A percentile compares a stretch with the other conserved stretches of the same genome.
Evolutionary conservation across 2,888 invertebrate species (phyloP).

Genomic region (Yponomeuta plumbellus): DNA sequence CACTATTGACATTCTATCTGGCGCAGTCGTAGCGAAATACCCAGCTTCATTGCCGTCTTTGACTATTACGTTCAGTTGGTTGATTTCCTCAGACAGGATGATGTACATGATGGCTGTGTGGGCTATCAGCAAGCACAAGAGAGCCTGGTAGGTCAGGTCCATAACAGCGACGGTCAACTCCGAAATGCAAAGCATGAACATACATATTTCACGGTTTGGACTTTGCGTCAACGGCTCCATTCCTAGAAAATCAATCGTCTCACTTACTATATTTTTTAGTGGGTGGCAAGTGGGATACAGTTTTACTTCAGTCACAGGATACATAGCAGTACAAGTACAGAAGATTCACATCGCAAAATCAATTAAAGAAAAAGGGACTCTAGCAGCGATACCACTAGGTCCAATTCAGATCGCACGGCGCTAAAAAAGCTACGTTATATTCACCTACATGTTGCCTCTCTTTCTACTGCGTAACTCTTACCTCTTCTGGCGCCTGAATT

Average conservation of each 20-base stretch:
- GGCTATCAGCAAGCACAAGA: conserved; percentile 48
- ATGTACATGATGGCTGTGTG: conserved; percentile 54
- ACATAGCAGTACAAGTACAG: no score
- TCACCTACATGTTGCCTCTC: no score
- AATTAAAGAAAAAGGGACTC: no score
- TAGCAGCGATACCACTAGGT: no score
- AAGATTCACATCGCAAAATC: no score
- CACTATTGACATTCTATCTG: neutral
- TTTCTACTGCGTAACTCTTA: no score
- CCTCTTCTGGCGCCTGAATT: no score
- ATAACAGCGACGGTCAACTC: conserved; percentile 38
- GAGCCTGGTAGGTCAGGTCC: conserved; percentile 49
- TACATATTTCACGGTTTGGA: conserved; percentile 49
- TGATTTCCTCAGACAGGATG: conserved; percentile 48
- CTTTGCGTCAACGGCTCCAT: conserved; percentile 39
- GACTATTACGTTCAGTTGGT: conserved; percentile 29
- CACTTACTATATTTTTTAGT: neutral
- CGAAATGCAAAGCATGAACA: conserved; percentile 34
- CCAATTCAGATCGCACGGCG: no score
- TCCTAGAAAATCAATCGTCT: conserved; percentile 33
- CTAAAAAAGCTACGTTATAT: no score
- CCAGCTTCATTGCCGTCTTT: neutral
- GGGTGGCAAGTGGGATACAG: no score
- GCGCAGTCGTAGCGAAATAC: neutral
- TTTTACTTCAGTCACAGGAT: no score